A percentile compares a stretch with the other conserved stretches of the same genome.
Evolutionary conservation across 2,113 vertebrate species (phyloP).

Genomic region (Neolamprologus cancellatus): DNA sequence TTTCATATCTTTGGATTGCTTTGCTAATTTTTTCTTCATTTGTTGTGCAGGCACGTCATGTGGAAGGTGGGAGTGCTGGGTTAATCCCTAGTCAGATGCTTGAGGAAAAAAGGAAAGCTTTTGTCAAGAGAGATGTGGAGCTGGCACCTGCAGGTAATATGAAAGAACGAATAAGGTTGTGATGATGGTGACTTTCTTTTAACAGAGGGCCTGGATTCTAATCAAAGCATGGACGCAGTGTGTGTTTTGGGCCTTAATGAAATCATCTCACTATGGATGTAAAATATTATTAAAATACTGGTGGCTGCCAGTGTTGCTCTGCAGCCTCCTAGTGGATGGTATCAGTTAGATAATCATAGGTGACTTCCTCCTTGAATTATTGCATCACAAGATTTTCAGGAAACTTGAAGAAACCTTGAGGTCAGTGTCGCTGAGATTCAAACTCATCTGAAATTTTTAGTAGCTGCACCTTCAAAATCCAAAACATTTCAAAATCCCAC

Average conservation of each 20-base stretch:
- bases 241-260: not conserved
- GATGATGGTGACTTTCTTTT: not conserved
- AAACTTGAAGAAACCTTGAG: not conserved
- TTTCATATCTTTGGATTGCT: not conserved
- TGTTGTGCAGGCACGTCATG: slow-evolving; percentile 78
- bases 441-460: not conserved
- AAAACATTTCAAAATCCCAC: not conserved
- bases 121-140: slow-evolving; percentile 86
- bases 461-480: not conserved
- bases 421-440: not conserved
- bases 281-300: not conserved
- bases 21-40: not conserved
- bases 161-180: not conserved
- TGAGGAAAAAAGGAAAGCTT: slow-evolving; percentile 95
- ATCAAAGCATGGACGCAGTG: not conserved
- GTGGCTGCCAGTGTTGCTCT: not conserved
- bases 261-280: not conserved
- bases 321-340: not conserved
- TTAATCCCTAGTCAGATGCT: slow-evolving; percentile 93
- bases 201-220: not conserved
- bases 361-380: not conserved
- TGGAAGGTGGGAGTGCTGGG: slow-evolving; percentile 87
- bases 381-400: not conserved
- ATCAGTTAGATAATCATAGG: not conserved
- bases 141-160: slow-evolving; percentile 75